Percentiles rank a stretch among this genome's conserved stretches.
Conservation (phyloP, 1,140 invertebrate species). For the Branchinecta lindahli region DNA sequence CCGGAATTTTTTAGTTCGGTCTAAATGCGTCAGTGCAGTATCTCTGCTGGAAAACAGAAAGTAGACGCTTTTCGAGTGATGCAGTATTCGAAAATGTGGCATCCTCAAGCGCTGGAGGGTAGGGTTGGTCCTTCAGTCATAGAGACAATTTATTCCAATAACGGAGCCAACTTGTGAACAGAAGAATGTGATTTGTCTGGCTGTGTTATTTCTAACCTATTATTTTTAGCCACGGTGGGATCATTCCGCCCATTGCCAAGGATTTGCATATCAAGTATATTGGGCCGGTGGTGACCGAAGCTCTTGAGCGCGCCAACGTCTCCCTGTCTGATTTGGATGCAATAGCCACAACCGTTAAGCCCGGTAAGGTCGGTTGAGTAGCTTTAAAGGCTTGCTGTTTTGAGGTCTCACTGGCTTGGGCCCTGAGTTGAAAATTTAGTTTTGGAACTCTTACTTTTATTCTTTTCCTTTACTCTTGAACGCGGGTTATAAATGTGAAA, state of each 20-base stretch:
- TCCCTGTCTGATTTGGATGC: slow-evolving; percentile 60
- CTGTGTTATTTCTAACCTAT: background rate
- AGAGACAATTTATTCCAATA: too few relatives aligned
- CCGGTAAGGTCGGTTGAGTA: slow-evolving; percentile 39
- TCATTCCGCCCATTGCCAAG: slow-evolving; percentile 69
- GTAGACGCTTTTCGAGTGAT: too few relatives aligned
- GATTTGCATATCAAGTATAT: slow-evolving; percentile 67
- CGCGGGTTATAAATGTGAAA: too few relatives aligned
- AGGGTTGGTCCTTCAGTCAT: too few relatives aligned
- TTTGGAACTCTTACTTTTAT: background rate
- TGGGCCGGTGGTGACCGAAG: slow-evolving; percentile 48
- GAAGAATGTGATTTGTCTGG: too few relatives aligned
- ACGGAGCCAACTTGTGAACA: too few relatives aligned
- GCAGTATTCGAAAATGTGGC: too few relatives aligned
- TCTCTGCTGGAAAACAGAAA: too few relatives aligned
- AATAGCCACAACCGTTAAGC: slow-evolving; percentile 77
- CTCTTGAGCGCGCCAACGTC: slow-evolving; percentile 47
- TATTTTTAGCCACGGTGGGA: slow-evolving; percentile 60
- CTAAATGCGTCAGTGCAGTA: too few relatives aligned
- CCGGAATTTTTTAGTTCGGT: too few relatives aligned
- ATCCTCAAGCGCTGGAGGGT: too few relatives aligned
- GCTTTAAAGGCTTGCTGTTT: background rate
- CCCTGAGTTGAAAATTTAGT: background rate
- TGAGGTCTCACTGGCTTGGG: slow-evolving; percentile 17
- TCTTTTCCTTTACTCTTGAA: background rate